Evolutionary conservation across 2,113 vertebrate species (phyloP), one percentile per base, ranked within the genome.

Genomic region (Pachyramphus minor): DNA sequence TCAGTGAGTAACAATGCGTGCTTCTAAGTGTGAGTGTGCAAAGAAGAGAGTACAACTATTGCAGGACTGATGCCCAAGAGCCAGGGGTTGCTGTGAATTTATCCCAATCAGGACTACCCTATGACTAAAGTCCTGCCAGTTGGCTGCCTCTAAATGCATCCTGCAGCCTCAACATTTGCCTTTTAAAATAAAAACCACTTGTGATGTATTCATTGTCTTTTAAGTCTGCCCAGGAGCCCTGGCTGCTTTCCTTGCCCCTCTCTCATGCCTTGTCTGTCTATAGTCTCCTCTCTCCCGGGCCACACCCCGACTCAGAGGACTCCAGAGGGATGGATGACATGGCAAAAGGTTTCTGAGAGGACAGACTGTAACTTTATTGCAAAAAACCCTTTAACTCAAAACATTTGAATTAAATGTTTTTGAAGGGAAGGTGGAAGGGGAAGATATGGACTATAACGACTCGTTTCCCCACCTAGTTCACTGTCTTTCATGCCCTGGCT

Each of bases 111-210:
- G 76, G 49, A 87, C 77, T 89, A 71, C 59, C 67, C 76, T 64
- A 67, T 92, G 93, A 96, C 83, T 96, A 92, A 97, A 94, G 94
- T 96, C 55, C 60, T 95, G 95, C 92, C 97, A 97, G 77, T 64
- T 97, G 95, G 95, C 96, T 94, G 86, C 41, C 41, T 82, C 45
- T 47, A 75, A 45, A 49, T 78, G 68, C 52, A 27, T 95, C 94
- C 80, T 90, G 77, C 93, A 90, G 87, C 73, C 89, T 95, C 68
- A 93, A 84, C 45, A 93, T 93, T 96, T 79, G 84, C 87, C 69
- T 97, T 92, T 75, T 90, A 90, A 94, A 96, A 96, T 88, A 95
- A 95, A 95, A 92, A 73, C 42, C 83, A 92, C 47, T 94, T 90
- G 87, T 93, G 91, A 94, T 95, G 84, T 91, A 93, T 92, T 93